These are phyloP conservation scores for Scytalopus superciliaris DNA, from an alignment of 2,113 vertebrate species.

Conservation along the genomic window DNA sequence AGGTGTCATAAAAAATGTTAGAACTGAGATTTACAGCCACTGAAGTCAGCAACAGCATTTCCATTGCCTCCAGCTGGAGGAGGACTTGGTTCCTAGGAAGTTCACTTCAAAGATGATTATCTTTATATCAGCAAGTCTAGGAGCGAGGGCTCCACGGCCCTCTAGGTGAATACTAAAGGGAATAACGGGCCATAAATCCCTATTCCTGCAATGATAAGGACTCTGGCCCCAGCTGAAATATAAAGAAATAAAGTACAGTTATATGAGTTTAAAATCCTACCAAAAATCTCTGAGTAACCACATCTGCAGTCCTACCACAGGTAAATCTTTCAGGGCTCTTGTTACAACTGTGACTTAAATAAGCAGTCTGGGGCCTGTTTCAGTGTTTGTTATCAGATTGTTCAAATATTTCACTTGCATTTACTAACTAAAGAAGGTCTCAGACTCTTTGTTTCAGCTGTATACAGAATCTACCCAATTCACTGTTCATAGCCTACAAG, in stretches of 20 bases:
- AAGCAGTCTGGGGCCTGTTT: background rate
- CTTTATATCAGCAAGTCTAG: constrained; percentile 2
- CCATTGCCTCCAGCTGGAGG: constrained; percentile 20
- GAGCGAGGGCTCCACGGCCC: background rate
- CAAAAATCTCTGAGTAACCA: background rate
- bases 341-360: background rate
- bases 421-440: background rate
- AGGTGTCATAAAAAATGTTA: constrained; percentile 17
- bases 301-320: constrained; percentile 13
- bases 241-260: constrained; percentile 9
- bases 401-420: background rate
- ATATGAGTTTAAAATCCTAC: background rate
- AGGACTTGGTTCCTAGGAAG: constrained; percentile 51
- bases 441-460: background rate
- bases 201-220: background rate
- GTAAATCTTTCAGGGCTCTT: constrained; percentile 12
- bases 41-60: background rate
- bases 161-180: background rate
- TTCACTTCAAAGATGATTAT: constrained; percentile 40
- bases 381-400: background rate
- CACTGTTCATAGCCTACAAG: background rate
- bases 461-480: background rate
- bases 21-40: constrained; percentile 1
- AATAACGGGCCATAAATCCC: constrained; percentile 39
- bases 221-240: background rate